phyloP scores from a whole-genome alignment of 2,113 vertebrate genomes.

The Ictidomys tridecemlineatus region DNA sequence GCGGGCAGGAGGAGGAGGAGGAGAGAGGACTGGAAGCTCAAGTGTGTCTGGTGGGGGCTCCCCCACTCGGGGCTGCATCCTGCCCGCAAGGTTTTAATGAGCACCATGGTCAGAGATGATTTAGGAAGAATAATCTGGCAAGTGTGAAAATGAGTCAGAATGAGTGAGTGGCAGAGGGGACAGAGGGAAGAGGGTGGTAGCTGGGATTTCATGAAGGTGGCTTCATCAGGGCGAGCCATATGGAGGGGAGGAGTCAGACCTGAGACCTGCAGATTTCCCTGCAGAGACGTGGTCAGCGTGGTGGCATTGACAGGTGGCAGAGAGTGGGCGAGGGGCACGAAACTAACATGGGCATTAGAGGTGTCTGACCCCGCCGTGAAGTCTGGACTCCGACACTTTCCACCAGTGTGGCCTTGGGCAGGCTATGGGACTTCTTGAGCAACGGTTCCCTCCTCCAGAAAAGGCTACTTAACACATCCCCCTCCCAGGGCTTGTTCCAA shows the following conservation, averaged over 20 bases:
- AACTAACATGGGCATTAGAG: background rate
- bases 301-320: background rate
- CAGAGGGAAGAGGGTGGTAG: background rate
- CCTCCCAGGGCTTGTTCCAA: background rate
- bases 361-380: background rate
- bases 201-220: background rate
- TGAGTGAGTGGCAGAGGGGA: background rate
- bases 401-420: background rate
- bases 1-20: background rate
- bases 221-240: background rate
- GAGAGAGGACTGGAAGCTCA: background rate
- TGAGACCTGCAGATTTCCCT: background rate
- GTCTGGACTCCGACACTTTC: background rate
- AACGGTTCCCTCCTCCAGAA: background rate
- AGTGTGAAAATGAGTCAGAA: background rate
- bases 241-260: background rate
- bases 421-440: background rate
- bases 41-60: background rate
- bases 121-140: background rate
- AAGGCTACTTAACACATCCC: background rate
- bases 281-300: background rate
- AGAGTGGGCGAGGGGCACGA: background rate
- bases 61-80: background rate
- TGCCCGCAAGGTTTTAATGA: background rate
- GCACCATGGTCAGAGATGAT: background rate